Percentiles rank a stretch among this genome's conserved stretches.
Evolutionary conservation across 2,113 vertebrate genomes (phyloP).

Genomic region (Opisthocomus hoazin): DNA sequence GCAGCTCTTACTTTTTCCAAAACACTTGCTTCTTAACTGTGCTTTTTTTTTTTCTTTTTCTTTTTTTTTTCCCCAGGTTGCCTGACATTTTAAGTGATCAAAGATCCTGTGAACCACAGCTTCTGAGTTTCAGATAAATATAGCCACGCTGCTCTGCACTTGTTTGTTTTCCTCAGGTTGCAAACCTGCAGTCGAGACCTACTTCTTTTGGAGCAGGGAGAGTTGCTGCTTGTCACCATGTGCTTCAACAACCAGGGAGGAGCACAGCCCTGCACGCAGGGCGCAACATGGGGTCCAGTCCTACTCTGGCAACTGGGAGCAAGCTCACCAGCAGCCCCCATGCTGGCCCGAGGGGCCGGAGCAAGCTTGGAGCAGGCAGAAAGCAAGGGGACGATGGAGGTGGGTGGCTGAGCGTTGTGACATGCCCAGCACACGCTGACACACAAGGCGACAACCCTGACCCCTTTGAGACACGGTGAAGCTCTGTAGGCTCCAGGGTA

Average conservation of each 20-base stretch:
- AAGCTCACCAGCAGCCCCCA: neutral
- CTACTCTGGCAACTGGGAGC: neutral
- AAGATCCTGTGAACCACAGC: slow-evolving; percentile 10
- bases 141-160: neutral
- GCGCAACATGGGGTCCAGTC: neutral
- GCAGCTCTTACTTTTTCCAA: neutral
- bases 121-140: slow-evolving; percentile 40
- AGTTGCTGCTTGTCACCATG: neutral
- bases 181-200: slow-evolving; percentile 29
- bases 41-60: neutral
- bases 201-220: slow-evolving; percentile 3
- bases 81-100: slow-evolving; percentile 45
- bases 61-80: neutral
- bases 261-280: neutral
- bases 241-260: neutral
- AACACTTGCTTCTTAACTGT: neutral
- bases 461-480: neutral
- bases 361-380: neutral
- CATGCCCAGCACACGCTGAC: neutral
- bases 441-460: neutral
- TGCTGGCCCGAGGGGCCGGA: neutral
- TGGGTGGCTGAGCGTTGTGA: rapidly evolving
- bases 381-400: neutral
- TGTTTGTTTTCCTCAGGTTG: slow-evolving; percentile 36
- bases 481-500: neutral